Conservation (phyloP, 2,113 vertebrate genomes). For the Rhea pennata region DNA sequence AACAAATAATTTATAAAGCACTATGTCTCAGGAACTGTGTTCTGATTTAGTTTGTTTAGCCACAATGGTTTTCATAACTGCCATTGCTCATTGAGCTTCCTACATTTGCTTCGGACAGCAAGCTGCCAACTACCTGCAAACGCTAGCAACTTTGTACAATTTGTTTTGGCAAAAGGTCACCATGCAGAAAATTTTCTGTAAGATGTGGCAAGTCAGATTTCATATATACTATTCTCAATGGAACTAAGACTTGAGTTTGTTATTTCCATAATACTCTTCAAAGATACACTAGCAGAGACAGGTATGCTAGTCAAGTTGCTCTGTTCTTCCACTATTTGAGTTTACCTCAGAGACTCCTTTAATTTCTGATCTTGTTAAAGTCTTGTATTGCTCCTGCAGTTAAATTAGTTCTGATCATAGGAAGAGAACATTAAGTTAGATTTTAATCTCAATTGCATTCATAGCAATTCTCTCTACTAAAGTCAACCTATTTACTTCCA, state of each 20-base stretch:
- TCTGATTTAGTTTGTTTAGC: slow-evolving; percentile 45
- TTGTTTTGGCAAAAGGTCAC: slow-evolving; percentile 68
- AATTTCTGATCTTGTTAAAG: neutral
- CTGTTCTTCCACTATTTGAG: neutral
- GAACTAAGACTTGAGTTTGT: neutral
- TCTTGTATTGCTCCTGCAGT: neutral
- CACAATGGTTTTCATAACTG: slow-evolving; percentile 52
- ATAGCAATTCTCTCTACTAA: neutral
- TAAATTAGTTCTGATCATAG: neutral
- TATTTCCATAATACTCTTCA: slow-evolving; percentile 18
- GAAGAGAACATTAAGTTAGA: neutral
- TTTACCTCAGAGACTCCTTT: neutral
- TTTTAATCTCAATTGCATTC: neutral
- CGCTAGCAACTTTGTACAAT: slow-evolving; percentile 52
- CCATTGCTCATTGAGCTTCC: slow-evolving; percentile 12
- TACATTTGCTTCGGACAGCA: slow-evolving; percentile 58
- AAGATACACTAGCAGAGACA: neutral
- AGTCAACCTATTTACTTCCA: neutral
- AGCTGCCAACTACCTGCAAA: slow-evolving; percentile 63
- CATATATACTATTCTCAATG: slow-evolving; percentile 9
- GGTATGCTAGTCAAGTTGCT: neutral
- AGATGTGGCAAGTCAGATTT: slow-evolving; percentile 63
- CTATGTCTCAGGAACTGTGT: neutral
- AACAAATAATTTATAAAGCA: slow-evolving; percentile 26
- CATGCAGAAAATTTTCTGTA: slow-evolving; percentile 66